These are phyloP conservation scores for Rana temporaria DNA, from an alignment of 2,113 vertebrate genomes.

Conservation along the genomic window DNA sequence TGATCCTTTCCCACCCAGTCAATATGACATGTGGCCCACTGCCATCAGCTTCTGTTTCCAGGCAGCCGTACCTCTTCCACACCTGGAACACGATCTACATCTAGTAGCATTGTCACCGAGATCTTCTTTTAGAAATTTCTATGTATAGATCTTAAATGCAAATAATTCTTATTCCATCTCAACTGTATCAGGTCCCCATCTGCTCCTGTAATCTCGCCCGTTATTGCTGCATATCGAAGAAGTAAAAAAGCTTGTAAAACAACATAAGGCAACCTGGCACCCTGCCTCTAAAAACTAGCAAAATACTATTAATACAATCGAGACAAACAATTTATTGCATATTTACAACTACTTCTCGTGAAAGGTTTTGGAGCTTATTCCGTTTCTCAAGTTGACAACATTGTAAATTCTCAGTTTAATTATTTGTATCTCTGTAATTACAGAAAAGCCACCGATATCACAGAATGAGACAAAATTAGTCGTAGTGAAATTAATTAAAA, in stretches of 20 bases:
- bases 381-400: no score
- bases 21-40: no score
- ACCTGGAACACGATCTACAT: neutral
- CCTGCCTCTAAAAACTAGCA: neutral
- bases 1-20: no score
- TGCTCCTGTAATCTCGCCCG: slow-evolving; percentile 1
- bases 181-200: slow-evolving; percentile 12
- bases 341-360: neutral
- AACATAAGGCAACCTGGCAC: neutral
- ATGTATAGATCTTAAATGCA: slow-evolving; percentile 13
- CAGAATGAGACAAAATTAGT: no score
- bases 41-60: no score
- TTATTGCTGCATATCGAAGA: neutral
- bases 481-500: no score
- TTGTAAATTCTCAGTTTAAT: no score
- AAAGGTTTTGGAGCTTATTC: no score
- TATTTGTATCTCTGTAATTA: no score
- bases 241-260: neutral
- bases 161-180: slow-evolving; percentile 3
- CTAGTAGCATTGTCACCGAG: neutral
- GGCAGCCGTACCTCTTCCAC: no score
- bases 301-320: neutral
- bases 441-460: no score
- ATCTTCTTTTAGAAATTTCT: neutral
- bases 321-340: neutral